Percentiles rank a stretch among this genome's conserved stretches.
Evolutionary conservation across 2,113 vertebrate genomes (phyloP).

Genomic region (Hyla sarda): DNA sequence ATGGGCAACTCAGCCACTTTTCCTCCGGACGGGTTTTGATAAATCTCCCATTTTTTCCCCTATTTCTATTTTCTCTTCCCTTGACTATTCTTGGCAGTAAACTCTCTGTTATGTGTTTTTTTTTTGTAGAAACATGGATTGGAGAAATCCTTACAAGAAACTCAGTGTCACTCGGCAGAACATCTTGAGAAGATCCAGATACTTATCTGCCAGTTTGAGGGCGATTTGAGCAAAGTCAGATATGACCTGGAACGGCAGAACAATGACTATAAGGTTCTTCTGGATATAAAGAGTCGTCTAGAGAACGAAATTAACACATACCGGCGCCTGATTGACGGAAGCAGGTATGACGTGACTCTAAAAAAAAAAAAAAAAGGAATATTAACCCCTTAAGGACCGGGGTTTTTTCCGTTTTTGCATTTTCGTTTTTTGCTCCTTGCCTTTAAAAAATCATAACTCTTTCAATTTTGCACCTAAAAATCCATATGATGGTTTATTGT

Average conservation of each 20-base stretch:
- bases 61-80: too few relatives aligned
- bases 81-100: neutral
- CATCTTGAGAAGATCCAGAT: constrained; percentile 84
- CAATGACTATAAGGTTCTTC: constrained; percentile 85
- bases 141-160: constrained; percentile 85
- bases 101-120: too few relatives aligned
- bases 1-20: too few relatives aligned
- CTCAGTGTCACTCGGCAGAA: constrained; percentile 78
- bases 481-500: too few relatives aligned
- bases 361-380: neutral
- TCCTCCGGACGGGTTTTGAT: too few relatives aligned
- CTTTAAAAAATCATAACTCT: too few relatives aligned
- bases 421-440: too few relatives aligned
- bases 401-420: too few relatives aligned
- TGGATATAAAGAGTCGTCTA: constrained; percentile 93
- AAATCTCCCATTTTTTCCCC: too few relatives aligned
- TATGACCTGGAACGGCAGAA: constrained; percentile 83
- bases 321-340: constrained; percentile 89
- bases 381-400: too few relatives aligned
- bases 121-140: constrained; percentile 84
- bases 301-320: constrained; percentile 96
- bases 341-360: constrained; percentile 73
- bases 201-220: constrained; percentile 78
- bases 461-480: too few relatives aligned
- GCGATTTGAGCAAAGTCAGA: constrained; percentile 82